A percentile compares a stretch with the other conserved stretches of the same genome.
phyloP scores from a whole-genome alignment of 2,113 vertebrate genomes.

The Pogona vitticeps region DNA sequence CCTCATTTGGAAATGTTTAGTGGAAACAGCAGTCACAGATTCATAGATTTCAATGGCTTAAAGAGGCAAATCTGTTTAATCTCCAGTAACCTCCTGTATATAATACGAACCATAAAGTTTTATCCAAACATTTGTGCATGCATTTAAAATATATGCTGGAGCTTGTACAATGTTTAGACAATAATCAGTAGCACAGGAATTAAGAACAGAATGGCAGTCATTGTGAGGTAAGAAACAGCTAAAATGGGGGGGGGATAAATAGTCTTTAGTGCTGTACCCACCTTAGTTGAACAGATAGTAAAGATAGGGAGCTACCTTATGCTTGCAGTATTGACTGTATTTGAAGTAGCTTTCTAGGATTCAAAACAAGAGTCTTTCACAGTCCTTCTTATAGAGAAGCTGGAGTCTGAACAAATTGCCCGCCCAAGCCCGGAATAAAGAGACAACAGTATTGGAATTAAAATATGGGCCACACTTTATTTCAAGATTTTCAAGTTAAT shows the following conservation, averaged over 20 bases:
- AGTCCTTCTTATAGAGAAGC: too few species aligned
- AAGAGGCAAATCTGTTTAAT: conserved; percentile 22
- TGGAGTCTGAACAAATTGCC: too few species aligned
- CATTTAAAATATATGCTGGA: conserved; percentile 20
- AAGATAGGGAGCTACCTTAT: background rate
- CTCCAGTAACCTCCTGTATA: conserved; percentile 19
- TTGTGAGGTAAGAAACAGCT: conserved; percentile 1
- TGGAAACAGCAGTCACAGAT: conserved; percentile 2
- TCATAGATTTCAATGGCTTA: conserved; percentile 16
- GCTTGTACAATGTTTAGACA: conserved; percentile 6
- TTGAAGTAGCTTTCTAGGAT: background rate
- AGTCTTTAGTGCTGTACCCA: background rate
- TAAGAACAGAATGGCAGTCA: conserved; percentile 8
- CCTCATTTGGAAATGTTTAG: conserved; percentile 12
- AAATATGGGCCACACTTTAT: too few species aligned
- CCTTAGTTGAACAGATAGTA: background rate
- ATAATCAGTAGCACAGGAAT: conserved; percentile 5
- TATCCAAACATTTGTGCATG: conserved; percentile 22
- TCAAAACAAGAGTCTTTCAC: background rate
- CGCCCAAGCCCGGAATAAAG: too few species aligned
- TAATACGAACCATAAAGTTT: conserved; percentile 17
- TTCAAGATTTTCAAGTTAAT: too few species aligned
- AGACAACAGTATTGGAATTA: too few species aligned
- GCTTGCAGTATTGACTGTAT: too few species aligned
- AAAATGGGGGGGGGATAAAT: background rate